Conservation (phyloP, 1,140 invertebrate genomes). For the Heliconius eleuchia region DNA sequence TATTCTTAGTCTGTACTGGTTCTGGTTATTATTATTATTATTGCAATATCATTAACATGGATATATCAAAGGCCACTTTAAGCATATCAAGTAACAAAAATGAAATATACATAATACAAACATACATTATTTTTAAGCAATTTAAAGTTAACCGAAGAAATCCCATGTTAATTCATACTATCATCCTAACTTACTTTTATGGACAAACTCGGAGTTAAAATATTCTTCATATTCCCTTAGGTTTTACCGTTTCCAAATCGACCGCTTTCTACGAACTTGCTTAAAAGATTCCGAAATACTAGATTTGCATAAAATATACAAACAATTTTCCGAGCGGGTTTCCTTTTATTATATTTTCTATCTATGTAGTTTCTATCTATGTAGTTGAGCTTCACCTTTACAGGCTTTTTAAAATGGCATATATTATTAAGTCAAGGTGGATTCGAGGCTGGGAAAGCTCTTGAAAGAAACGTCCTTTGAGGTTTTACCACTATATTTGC, state of each 20-base stretch:
- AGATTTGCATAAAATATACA: constrained; percentile 31
- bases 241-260: constrained; percentile 19
- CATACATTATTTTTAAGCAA: constrained; percentile 1
- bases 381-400: background rate
- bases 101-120: background rate
- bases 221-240: constrained; percentile 20
- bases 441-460: background rate
- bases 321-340: constrained; percentile 20
- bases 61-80: no score
- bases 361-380: background rate
- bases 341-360: constrained; percentile 19
- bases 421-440: constrained; percentile 8
- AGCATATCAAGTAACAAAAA: no score
- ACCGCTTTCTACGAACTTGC: constrained; percentile 21
- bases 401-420: constrained; percentile 13
- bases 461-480: background rate
- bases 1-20: no score
- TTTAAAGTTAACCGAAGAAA: background rate
- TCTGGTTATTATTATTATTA: no score
- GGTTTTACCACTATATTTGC: background rate
- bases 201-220: constrained; percentile 15
- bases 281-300: constrained; percentile 30
- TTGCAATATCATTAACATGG: no score
- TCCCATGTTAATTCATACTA: constrained; percentile 26
- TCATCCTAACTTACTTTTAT: constrained; percentile 23